A percentile compares a stretch with the other conserved stretches of the same genome.
Conservation (phyloP, 2,797 vertebrate species). For the Silurus lanzhouensis region DNA sequence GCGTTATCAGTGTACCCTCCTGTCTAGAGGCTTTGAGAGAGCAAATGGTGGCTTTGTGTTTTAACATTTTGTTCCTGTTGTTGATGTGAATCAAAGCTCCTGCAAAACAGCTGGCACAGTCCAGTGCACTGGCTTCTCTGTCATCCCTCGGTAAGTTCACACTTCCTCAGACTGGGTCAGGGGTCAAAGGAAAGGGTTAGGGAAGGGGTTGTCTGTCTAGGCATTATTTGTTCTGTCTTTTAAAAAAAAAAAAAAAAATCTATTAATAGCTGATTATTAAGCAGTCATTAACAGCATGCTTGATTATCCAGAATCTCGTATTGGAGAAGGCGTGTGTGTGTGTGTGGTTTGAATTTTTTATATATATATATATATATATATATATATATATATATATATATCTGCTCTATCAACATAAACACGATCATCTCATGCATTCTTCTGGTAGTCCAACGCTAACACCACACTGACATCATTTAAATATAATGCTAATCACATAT, state of each 20-base stretch:
- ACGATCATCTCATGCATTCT: neutral
- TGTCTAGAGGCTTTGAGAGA: slow-evolving; percentile 96
- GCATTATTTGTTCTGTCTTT: slow-evolving; percentile 2
- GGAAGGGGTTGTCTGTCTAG: neutral
- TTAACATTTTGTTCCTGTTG: slow-evolving; percentile 99
- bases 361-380: neutral
- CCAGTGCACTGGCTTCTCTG: slow-evolving; percentile 99
- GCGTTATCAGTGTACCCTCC: slow-evolving; percentile 86
- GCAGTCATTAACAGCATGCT: slow-evolving; percentile 56
- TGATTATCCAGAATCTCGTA: slow-evolving; percentile 20
- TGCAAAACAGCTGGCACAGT: slow-evolving; percentile 99
- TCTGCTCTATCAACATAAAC: neutral
- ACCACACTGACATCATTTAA: neutral
- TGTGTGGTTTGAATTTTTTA: slow-evolving; percentile 12
- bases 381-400: neutral
- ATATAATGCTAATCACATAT: neutral
- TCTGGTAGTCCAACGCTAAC: neutral
- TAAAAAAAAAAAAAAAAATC: too few relatives aligned
- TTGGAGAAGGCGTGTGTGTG: neutral
- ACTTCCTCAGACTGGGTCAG: slow-evolving; percentile 73
- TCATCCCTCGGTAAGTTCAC: slow-evolving; percentile 98
- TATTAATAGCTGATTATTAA: slow-evolving; percentile 14
- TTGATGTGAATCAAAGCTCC: slow-evolving; percentile 99
- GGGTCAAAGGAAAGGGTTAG: slow-evolving; percentile 61
- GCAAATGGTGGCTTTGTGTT: slow-evolving; percentile 99